Evolutionary conservation across 1,140 invertebrate genomes (phyloP).

Genomic region (Bombus pascuorum): DNA sequence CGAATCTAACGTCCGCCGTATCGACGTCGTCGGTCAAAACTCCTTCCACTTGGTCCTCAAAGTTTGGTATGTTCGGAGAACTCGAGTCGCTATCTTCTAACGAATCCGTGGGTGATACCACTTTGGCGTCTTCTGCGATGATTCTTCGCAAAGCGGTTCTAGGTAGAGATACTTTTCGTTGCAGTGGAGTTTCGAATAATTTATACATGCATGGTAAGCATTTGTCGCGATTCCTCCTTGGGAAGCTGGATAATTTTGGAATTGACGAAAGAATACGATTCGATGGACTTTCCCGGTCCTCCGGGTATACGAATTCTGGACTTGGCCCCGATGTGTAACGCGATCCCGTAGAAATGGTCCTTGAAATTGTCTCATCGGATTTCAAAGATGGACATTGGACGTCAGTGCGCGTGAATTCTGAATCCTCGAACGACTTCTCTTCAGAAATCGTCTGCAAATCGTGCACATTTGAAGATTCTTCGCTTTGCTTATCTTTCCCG

Average conservation of each 20-base stretch:
- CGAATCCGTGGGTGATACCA: neutral
- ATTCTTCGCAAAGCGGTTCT: neutral
- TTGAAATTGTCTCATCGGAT: conserved; percentile 37
- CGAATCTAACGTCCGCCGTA: neutral
- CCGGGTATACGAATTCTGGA: conserved; percentile 24
- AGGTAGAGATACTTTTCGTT: conserved; percentile 12
- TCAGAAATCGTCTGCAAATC: neutral
- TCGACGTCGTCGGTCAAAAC: neutral
- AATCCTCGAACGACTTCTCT: neutral
- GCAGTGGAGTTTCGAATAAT: conserved; percentile 17
- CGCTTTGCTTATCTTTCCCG: neutral
- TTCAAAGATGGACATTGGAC: conserved; percentile 14
- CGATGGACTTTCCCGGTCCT: neutral
- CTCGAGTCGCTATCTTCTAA: neutral
- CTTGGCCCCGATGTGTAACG: conserved; percentile 22
- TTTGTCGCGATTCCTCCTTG: conserved; percentile 70
- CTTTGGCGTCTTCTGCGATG: neutral
- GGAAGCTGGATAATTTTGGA: conserved; percentile 51
- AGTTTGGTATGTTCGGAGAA: neutral
- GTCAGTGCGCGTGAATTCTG: neutral
- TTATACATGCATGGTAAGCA: conserved; percentile 68
- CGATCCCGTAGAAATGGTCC: conserved; percentile 44
- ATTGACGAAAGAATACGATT: conserved; percentile 30
- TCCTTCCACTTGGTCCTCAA: neutral
- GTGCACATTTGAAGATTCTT: neutral